Evolutionary conservation across 2,113 vertebrate species (phyloP), one percentile per base, ranked within the genome.

Genomic region (Prolemur simus): DNA sequence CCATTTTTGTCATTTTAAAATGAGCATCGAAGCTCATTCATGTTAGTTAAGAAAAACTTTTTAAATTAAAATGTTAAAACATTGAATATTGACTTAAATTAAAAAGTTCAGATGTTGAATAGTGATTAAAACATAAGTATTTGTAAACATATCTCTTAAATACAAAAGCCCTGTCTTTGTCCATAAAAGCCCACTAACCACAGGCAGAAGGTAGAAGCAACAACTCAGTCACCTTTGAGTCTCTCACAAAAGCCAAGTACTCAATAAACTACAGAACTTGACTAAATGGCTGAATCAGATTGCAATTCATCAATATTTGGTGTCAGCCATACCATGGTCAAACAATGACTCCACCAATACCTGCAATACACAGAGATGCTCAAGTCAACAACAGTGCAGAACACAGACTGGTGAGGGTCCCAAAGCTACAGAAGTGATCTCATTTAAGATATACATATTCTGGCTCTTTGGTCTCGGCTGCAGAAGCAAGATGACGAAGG

Each of bases 1-100:
- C 21, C 54, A 39, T 39, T 71, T 91, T 29, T 39, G 39, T 63
- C 63, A 77, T 83, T 95, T 85, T 60, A 76, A 96, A 87, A 15
- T 68, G 58, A 87, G 32, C 15, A 91, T 0, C 64, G 27, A 89
- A 12, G 6, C 86, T 78, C 29, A 49, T 49, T 77, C 49, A 45
- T 13, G 17, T 32, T 82, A 42, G 37, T 82, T 81, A 25, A 86
- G 49, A 78, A 88, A 78, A 89, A 64, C 29, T 64, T 34, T 64
- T 64, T 6, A 71, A 52, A 47, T 39, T 13, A 58, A 56, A 74
- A 66, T 20, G 52, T 86, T 37, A 68, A 81, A 8, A 77, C 45
- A n/a, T 23, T 8, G 64, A 94, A 47, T 52, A 54, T 0, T 64
- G 34, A 89, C 25, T 76, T 63, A 71, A 52, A 47, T 39, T 7